A percentile compares a stretch with the other conserved stretches of the same genome.
These are phyloP conservation scores for Cygnus atratus DNA, from an alignment of 2,113 vertebrate genomes.

Conservation along the genomic window DNA sequence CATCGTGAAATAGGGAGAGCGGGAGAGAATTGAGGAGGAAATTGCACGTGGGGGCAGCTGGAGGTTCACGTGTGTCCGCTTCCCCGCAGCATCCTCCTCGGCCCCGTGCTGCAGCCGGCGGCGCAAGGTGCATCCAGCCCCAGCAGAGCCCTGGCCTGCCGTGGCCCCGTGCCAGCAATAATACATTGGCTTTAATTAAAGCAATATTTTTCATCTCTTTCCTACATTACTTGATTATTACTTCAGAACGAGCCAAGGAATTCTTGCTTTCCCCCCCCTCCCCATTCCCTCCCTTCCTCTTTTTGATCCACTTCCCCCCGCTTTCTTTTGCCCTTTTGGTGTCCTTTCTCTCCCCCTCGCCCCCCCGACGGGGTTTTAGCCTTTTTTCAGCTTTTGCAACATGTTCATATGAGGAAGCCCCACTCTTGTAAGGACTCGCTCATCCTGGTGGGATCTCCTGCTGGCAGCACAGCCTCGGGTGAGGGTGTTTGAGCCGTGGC, in stretches of 20 bases:
- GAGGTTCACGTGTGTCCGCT: neutral
- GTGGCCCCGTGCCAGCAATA: neutral
- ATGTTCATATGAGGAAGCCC: neutral
- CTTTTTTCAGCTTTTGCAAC: neutral
- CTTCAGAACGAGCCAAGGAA: slow-evolving; percentile 23
- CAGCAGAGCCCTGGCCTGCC: neutral
- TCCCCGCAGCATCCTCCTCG: neutral
- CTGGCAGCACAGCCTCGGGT: neutral
- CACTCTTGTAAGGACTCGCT: accelerated
- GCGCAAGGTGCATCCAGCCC: slow-evolving; percentile 1
- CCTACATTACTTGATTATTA: neutral
- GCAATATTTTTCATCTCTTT: slow-evolving; percentile 26
- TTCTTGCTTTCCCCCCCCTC: neutral
- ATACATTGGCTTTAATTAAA: slow-evolving; percentile 46
- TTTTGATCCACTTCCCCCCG: neutral
- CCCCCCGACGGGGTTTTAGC: neutral
- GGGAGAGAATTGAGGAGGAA: neutral
- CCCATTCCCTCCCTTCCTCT: neutral
- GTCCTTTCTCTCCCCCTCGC: neutral
- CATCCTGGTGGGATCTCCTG: neutral
- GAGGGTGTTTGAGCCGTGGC: neutral
- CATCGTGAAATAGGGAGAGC: neutral
- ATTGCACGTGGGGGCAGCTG: neutral
- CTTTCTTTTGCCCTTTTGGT: neutral
- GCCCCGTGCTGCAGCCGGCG: neutral